Evolutionary conservation across 2,888 invertebrate genomes (phyloP).

Genomic region (Clusia tigrina): DNA sequence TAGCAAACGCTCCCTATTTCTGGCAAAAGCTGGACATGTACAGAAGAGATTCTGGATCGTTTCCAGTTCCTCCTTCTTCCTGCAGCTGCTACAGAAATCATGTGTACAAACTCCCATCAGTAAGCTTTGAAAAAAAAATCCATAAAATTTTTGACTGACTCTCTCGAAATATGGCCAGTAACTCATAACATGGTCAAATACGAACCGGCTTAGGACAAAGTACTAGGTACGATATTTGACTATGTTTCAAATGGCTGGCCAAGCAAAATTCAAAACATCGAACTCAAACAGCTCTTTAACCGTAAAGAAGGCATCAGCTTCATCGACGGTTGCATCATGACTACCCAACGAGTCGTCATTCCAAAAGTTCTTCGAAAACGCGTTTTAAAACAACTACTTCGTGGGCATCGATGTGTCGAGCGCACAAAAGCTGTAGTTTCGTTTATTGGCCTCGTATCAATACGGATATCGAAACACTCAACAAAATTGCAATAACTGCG

Average conservation of each 20-base stretch:
- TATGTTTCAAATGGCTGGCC: slow-evolving; percentile 28
- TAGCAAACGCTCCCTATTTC: too few relatives aligned
- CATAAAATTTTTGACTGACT: slow-evolving; percentile 15
- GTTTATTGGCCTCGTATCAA: slow-evolving; percentile 47
- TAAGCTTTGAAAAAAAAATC: slow-evolving; percentile 22
- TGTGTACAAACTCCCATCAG: too few relatives aligned
- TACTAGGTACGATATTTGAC: slow-evolving; percentile 4
- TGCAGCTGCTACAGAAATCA: too few relatives aligned
- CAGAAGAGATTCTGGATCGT: too few relatives aligned
- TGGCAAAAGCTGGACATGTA: too few relatives aligned
- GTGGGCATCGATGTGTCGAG: slow-evolving; percentile 43
- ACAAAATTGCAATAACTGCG: slow-evolving; percentile 42
- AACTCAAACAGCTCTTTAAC: slow-evolving; percentile 29
- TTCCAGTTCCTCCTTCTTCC: too few relatives aligned
- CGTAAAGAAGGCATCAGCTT: slow-evolving; percentile 30
- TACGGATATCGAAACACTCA: slow-evolving; percentile 42
- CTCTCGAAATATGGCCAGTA: slow-evolving; percentile 23
- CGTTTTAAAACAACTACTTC: slow-evolving; percentile 40
- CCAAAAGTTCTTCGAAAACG: slow-evolving; percentile 28
- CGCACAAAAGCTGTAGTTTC: slow-evolving; percentile 31
- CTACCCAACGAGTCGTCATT: slow-evolving; percentile 32
- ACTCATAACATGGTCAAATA: slow-evolving; percentile 29
- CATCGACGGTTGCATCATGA: slow-evolving; percentile 31
- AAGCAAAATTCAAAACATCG: slow-evolving; percentile 5
- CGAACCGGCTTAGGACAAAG: slow-evolving; percentile 17